Evolutionary conservation across 2,113 vertebrate genomes (phyloP).

Genomic region (Bungarus multicinctus): DNA sequence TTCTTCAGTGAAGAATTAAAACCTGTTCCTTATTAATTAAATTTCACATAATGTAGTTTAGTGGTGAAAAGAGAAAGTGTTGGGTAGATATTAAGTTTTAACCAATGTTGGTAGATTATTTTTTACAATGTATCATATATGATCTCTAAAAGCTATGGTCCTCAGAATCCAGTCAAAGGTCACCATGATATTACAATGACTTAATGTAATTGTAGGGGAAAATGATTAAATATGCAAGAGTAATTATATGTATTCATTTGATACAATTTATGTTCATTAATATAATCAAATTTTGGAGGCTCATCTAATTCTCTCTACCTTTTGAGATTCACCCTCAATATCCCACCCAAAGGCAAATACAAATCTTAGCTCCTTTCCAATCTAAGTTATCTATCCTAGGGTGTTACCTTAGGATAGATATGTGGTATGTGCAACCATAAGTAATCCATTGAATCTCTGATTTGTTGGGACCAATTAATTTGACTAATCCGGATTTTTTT

Average conservation of each 20-base stretch:
- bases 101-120: not conserved
- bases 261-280: not conserved
- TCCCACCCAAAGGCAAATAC: not conserved
- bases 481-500: not conserved
- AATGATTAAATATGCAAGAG: not conserved
- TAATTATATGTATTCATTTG: not conserved
- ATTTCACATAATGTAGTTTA: not conserved
- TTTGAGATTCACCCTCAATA: not conserved
- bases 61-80: not conserved
- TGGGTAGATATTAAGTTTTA: not conserved
- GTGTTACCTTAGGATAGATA: not conserved
- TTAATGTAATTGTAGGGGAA: not conserved
- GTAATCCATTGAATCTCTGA: not conserved
- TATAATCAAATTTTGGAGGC: not conserved
- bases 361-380: not conserved
- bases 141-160: not conserved
- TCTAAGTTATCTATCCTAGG: not conserved
- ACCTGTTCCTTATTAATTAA: not conserved
- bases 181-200: not conserved
- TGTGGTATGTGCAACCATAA: not conserved
- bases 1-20: not conserved
- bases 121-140: not conserved
- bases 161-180: not conserved
- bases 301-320: not conserved
- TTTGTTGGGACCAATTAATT: not conserved